Evolutionary conservation across 2,113 vertebrate species (phyloP), one percentile per base, ranked within the genome.

Genomic region (Colinus virginianus): DNA sequence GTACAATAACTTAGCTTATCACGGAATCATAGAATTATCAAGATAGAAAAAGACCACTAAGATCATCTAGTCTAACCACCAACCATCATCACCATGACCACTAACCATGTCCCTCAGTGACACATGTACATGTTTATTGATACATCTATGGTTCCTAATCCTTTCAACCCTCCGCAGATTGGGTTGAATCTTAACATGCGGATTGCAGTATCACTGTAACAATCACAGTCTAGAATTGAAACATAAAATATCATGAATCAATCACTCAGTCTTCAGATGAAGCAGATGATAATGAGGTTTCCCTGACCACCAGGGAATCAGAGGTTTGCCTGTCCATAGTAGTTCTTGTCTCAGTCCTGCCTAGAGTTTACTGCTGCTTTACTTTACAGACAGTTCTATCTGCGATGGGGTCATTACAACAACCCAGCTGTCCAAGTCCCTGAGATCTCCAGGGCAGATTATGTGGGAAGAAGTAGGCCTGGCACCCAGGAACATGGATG

Each of bases 261-360:
- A 10, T 63, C 61, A 40, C 43, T 25, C 21, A 42, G 3, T 69
- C 38, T 38, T 75, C 13, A 43, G 22, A 80, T 51, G 45, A 88
- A 70, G 21, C 63, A 87, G 28, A 69, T 7, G 32, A 45, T 13
- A 19, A 15, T n/a, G 13, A 25, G 43, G 18, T 25, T 20, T 56
- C 43, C 30, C 9, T 48, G 19, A 9, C 26, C 34, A 26, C 9
- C 30, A 36, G 15, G 5, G 13, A 13, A 38, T n/a, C 0, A 0
- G 3, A 8, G 8, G 7, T 43, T 75, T 61, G 87, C 19, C 26
- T 23, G 2, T 22, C 13, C 30, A 40, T 45, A 48, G 30, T 49
- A 66, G 10, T 62, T 46, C 43, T 7, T 6, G 38, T 17, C 68
- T 23, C 75, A 75, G 43, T 84, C 25, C 19, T 38, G 28, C 28